phyloP scores from a whole-genome alignment of 2,113 vertebrate species.

The Aphyosemion australe region DNA sequence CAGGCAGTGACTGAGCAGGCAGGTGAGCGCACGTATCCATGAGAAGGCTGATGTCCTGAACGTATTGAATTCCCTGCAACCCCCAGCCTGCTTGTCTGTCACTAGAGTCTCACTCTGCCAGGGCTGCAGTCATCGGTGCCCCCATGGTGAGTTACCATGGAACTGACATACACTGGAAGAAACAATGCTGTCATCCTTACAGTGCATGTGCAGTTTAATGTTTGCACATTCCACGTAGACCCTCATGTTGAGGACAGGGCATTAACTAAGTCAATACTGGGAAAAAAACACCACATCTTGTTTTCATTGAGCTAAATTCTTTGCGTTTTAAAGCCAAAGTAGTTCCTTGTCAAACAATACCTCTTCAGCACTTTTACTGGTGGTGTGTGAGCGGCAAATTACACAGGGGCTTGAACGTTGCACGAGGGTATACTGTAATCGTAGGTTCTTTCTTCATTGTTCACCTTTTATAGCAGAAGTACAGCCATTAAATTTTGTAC shows the following conservation, averaged over 20 bases:
- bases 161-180: conserved; percentile 48
- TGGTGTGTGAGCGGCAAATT: conserved; percentile 20
- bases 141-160: conserved; percentile 62
- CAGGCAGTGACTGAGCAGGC: conserved; percentile 39
- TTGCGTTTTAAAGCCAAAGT: conserved; percentile 5
- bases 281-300: conserved; percentile 24
- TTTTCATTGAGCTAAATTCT: conserved; percentile 16
- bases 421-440: neutral
- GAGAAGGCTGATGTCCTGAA: conserved; percentile 41
- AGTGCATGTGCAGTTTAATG: conserved; percentile 5
- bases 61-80: conserved; percentile 24
- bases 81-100: conserved; percentile 38
- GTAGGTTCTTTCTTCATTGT: neutral
- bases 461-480: conserved; percentile 1
- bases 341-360: conserved; percentile 22
- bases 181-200: conserved; percentile 40
- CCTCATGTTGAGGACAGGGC: conserved; percentile 24
- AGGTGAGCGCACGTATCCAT: conserved; percentile 51
- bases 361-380: conserved; percentile 22
- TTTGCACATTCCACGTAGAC: conserved; percentile 52
- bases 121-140: conserved; percentile 39
- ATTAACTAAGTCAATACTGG: conserved; percentile 51
- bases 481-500: neutral
- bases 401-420: conserved; percentile 1
- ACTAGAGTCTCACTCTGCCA: conserved; percentile 33